These are phyloP conservation scores for Diglossa cyanea DNA, from an alignment of 2,797 vertebrate genomes.

Conservation along the genomic window DNA sequence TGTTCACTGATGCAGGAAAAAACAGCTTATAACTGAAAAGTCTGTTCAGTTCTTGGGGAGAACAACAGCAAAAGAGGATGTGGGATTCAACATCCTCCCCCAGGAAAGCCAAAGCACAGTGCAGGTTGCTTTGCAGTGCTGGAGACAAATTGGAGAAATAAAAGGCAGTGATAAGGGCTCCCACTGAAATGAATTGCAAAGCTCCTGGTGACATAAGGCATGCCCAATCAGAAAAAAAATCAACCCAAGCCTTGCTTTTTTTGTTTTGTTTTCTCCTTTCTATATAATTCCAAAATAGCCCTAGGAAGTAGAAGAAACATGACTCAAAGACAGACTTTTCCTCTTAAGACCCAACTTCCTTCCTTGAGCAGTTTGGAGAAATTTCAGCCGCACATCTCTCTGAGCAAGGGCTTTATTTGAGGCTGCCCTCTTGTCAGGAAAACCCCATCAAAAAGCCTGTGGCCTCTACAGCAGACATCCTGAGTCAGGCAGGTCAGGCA, in stretches of 20 bases:
- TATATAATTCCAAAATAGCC: background rate
- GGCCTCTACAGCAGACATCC: conserved; percentile 25
- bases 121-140: background rate
- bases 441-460: background rate
- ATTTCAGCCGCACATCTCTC: background rate
- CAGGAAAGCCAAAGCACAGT: background rate
- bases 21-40: background rate
- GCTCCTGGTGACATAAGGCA: background rate
- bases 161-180: background rate
- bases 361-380: conserved; percentile 16
- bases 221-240: background rate
- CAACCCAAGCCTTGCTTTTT: background rate
- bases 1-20: background rate
- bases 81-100: background rate
- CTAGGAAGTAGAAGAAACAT: conserved; percentile 33
- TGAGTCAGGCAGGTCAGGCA: conserved; percentile 39
- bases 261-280: background rate
- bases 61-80: background rate
- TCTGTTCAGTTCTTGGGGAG: background rate
- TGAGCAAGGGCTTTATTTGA: background rate
- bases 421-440: conserved; percentile 5
- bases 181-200: background rate
- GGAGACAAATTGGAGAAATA: background rate
- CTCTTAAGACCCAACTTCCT: conserved; percentile 34
- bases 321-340: conserved; percentile 30